Base-by-base conservation (phyloP, 2,797 vertebrate species). In the Triplophysa yarkandensis region DNA sequence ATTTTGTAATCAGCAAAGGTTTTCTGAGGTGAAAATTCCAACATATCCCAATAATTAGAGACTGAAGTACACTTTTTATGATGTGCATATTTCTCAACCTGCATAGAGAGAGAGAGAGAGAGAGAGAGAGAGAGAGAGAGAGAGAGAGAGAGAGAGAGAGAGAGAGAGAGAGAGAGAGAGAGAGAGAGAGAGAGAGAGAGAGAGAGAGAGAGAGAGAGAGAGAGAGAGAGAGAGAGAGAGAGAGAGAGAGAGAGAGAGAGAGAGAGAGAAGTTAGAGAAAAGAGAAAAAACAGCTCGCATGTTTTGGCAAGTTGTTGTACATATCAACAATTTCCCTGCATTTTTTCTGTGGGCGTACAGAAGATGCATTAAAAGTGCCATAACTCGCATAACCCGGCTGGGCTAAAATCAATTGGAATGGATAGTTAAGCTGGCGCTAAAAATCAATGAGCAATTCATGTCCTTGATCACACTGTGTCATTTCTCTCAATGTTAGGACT, bases 381-480 rank as follows among this genome's bases (percentile, higher is more conserved):
- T 91, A 91, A 91, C 90, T 91, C 87, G 89, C 88, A 90, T 90
- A 75, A 90, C 86, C 89, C 91, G 86, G 90, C 90, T 90, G 89
- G 90, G 90, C 91, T 91, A 89, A 90, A 91, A 92, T 93, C 91
- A 92, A 93, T 92, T 88, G 90, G 90, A 92, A 92, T 90, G 90
- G 91, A 92, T 92, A 92, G 92, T 93, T 93, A 93, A 92, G 90
- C 90, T 90, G 88, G 91, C 85, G 86, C 89, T 91, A 91, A 92
- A 93, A 93, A 93, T 93, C 91, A 92, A 93, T 93, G 92, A 90
- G 91, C 89, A 91, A 93, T 92, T 93, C 91, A 91, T 92, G 92
- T 92, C 92, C 91, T 93, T 92, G 92, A 92, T 92, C 91, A 92
- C 87, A 89, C 84, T 88, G 90, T 92, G 91, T 92, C 90, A 90